Evolutionary conservation across 2,113 vertebrate genomes (phyloP).

Genomic region (Arenaria interpres): DNA sequence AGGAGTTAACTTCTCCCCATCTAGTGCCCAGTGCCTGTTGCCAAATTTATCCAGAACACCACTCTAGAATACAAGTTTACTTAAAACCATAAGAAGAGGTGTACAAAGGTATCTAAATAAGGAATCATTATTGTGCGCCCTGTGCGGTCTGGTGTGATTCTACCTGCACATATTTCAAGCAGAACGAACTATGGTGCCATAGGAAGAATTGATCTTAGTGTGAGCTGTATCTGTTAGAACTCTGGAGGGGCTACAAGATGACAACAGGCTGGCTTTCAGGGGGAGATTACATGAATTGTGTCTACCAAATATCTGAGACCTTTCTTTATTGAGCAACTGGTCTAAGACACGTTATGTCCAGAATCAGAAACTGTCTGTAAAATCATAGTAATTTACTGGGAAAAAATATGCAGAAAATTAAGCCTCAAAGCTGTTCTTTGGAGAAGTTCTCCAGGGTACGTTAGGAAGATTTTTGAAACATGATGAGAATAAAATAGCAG

Average conservation of each 20-base stretch:
- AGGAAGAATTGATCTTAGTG: neutral
- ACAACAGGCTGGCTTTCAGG: neutral
- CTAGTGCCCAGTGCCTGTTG: neutral
- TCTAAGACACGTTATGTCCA: neutral
- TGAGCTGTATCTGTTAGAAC: neutral
- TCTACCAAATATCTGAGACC: neutral
- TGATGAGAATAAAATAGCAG: neutral
- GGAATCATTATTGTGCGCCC: neutral
- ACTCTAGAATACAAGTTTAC: accelerated
- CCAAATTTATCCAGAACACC: neutral
- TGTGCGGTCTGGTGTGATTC: neutral
- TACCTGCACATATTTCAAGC: accelerated
- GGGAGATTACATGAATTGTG: neutral
- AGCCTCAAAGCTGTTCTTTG: neutral
- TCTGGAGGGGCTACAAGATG: neutral
- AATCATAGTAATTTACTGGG: neutral
- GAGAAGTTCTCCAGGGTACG: neutral
- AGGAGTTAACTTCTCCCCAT: neutral
- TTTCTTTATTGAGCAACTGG: neutral
- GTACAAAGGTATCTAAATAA: neutral
- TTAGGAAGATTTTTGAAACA: neutral
- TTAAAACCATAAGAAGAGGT: neutral
- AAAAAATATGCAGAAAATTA: neutral
- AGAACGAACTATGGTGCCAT: neutral
- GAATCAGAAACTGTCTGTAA: neutral